phyloP scores from a whole-genome alignment of 2,113 vertebrate genomes.

The Centropus unirufus region DNA sequence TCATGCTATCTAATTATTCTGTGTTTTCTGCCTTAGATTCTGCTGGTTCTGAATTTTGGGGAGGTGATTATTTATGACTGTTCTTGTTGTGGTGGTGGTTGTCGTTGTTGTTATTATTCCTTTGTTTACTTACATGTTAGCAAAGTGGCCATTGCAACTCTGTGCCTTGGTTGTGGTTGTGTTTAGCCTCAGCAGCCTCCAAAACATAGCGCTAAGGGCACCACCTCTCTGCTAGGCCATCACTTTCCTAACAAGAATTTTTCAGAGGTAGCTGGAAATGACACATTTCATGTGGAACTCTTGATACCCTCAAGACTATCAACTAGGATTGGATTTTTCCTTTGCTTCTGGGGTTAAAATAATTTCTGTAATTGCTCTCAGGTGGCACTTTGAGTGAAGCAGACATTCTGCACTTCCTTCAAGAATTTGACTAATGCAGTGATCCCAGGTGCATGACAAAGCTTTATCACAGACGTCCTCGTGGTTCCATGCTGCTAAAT shows the following conservation, averaged over 20 bases:
- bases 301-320: neutral
- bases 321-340: neutral
- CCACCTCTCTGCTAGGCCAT: neutral
- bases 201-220: neutral
- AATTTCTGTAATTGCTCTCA: conserved; percentile 58
- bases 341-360: conserved; percentile 41
- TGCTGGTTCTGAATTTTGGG: neutral
- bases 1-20: neutral
- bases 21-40: neutral
- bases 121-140: neutral
- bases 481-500: conserved; percentile 49
- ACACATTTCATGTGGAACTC: neutral
- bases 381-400: conserved; percentile 36
- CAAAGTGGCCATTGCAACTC: neutral
- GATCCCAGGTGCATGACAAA: conserved; percentile 52
- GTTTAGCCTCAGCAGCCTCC: neutral
- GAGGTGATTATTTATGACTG: neutral
- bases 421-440: conserved; percentile 45
- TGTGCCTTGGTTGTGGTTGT: neutral
- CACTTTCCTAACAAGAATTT: neutral
- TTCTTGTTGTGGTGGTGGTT: too few relatives aligned
- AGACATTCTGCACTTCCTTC: conserved; percentile 17
- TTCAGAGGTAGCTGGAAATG: neutral
- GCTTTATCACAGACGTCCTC: neutral
- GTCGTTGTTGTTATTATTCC: neutral